Conservation (phyloP, 2,113 vertebrate species). For the Alaudala cheleensis region DNA sequence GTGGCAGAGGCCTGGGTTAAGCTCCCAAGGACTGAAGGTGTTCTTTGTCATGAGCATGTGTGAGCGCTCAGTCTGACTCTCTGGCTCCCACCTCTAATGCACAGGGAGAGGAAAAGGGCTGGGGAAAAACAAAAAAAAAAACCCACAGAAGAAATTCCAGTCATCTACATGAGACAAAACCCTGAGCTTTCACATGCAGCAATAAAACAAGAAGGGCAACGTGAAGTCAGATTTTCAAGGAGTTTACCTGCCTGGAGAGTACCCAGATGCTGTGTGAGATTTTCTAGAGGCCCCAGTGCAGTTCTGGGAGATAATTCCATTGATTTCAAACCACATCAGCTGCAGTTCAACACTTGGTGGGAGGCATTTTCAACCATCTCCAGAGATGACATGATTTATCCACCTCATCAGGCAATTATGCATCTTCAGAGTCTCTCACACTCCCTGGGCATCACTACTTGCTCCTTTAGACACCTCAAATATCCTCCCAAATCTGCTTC, state of each 20-base stretch:
- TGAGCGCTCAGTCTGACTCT: not conserved
- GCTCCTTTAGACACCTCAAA: not conserved
- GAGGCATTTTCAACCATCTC: not conserved
- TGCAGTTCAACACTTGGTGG: not conserved
- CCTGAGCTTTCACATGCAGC: not conserved
- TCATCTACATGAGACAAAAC: not conserved
- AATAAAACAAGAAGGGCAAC: not conserved
- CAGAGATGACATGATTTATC: not conserved
- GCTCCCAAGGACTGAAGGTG: not conserved
- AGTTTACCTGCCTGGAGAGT: not conserved
- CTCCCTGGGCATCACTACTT: not conserved
- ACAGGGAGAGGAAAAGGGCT: not conserved
- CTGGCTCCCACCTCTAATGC: not conserved
- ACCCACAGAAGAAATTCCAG: not conserved
- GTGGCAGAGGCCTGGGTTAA: not conserved
- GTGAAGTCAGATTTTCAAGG: not conserved
- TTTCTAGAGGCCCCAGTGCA: not conserved
- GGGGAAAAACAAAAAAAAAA: not conserved
- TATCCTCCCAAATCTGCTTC: not conserved
- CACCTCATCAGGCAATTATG: not conserved
- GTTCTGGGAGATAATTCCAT: not conserved
- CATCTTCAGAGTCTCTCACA: not conserved
- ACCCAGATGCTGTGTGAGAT: accelerated
- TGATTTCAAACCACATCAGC: not conserved
- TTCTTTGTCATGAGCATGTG: not conserved